phyloP scores from a whole-genome alignment of 2,113 vertebrate genomes.

The Dromiciops gliroides region DNA sequence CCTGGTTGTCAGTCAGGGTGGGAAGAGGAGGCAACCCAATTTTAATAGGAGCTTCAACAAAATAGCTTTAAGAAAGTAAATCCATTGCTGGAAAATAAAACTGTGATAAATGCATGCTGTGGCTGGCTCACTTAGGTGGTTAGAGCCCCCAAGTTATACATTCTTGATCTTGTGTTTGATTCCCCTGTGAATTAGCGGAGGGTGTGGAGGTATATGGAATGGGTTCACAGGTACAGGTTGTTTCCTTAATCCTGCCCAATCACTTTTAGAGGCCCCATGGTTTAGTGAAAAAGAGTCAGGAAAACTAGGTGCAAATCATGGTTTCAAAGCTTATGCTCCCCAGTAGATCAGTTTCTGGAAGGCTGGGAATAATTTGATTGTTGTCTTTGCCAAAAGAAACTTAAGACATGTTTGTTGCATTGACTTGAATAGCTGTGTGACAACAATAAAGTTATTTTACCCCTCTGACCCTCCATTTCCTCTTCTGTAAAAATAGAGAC shows the following conservation, averaged over 20 bases:
- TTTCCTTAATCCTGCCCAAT: background rate
- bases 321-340: background rate
- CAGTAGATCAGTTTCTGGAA: background rate
- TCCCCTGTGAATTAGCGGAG: background rate
- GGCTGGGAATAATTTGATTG: background rate
- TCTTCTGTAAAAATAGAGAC: constrained; percentile 20
- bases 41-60: background rate
- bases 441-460: background rate
- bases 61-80: background rate
- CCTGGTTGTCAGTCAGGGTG: background rate
- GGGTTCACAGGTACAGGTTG: background rate
- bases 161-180: background rate
- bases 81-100: background rate
- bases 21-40: background rate
- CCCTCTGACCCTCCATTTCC: background rate
- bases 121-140: background rate
- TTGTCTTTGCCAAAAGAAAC: background rate
- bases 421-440: background rate
- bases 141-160: background rate
- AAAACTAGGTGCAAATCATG: background rate
- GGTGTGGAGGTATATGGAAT: background rate
- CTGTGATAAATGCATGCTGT: background rate
- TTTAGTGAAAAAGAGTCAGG: background rate
- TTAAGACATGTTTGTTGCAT: background rate
- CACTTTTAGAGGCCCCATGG: background rate